Base-by-base conservation (phyloP, 2,888 invertebrate species). In the Trissoscelio sp. region DNA sequence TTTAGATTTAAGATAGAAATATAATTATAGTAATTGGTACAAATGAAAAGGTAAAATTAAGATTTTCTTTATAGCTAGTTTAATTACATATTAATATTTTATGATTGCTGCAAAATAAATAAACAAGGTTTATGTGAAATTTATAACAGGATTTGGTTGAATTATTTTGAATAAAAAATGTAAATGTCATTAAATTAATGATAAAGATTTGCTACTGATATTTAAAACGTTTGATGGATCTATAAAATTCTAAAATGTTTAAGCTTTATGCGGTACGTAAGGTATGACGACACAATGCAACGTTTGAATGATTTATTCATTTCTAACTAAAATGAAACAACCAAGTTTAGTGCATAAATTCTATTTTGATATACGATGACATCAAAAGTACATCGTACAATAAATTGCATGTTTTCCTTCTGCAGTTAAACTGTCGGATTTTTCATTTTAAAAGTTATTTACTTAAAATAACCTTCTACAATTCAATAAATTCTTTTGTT, bases 301-400 rank as follows among this genome's bases (percentile, higher is more conserved):
- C 34, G 31, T 31, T 14, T 24, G 24, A 42, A 14, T 58, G 22
- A 58, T 58, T 58, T 58, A 58, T 42, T 22, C 6, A 58, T 31
- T 53, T 53, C 31, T 14, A 14, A 22, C 20, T 14, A 18, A 18
- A 57, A 37, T 37, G 14, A 37, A 18, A 57, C 18, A 20, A 14
- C 7, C 18, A 24, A 24, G 9, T 22, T 28, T 31, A 18, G 46
- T 20, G 12, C 46, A 31, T 44, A 46, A 62, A 46, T 62, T 16
- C 3, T 6, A 16, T 16, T 44, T 46, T 44, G 46, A 62, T 48
- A 62, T 62, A 62, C 34, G 62, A 12, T 34, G 48, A 62, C 62
- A 20, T 44, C 12, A 62, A 34, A 20, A 16, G 16, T 16, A 44
- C 11, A 44, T 60, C 22, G 3, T 44, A 44, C 60, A 44, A 44